These are phyloP conservation scores for Mastacembelus armatus DNA, from an alignment of 2,797 vertebrate genomes.

Conservation along the genomic window DNA sequence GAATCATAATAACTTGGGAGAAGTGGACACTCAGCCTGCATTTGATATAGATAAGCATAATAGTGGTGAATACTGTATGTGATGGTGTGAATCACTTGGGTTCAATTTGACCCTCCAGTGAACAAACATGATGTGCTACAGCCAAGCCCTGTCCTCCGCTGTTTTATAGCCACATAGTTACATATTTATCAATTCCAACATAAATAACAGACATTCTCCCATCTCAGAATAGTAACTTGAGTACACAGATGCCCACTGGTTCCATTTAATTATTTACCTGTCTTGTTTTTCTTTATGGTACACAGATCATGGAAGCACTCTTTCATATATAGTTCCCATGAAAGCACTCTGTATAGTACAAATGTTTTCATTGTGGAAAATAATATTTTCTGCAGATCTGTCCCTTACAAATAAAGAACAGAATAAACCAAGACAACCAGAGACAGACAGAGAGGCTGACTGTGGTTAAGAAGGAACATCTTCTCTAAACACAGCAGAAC, in stretches of 20 bases:
- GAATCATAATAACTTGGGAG: conserved; percentile 39
- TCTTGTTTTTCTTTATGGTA: background rate
- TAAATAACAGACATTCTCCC: conserved; percentile 56
- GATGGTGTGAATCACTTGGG: conserved; percentile 42
- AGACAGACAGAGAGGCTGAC: background rate
- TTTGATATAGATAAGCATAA: conserved; percentile 29
- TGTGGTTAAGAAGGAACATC: conserved; percentile 10
- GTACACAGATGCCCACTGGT: conserved; percentile 34
- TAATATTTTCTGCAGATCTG: background rate
- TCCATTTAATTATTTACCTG: conserved; percentile 56
- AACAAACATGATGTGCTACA: conserved; percentile 13
- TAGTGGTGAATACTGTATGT: conserved; percentile 1
- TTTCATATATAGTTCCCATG: background rate
- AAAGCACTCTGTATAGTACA: background rate
- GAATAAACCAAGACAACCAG: background rate
- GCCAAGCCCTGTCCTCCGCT: background rate
- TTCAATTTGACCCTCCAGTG: conserved; percentile 34
- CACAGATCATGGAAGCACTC: background rate
- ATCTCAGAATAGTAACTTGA: conserved; percentile 50
- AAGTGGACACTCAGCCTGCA: conserved; percentile 29
- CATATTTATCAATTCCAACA: conserved; percentile 44
- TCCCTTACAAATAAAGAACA: conserved; percentile 4
- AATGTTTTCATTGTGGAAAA: background rate
- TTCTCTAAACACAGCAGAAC: conserved; percentile 45
- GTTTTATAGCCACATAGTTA: conserved; percentile 12